Conservation (phyloP, 2,888 invertebrate species). For the Liposcelis brunnea region DNA sequence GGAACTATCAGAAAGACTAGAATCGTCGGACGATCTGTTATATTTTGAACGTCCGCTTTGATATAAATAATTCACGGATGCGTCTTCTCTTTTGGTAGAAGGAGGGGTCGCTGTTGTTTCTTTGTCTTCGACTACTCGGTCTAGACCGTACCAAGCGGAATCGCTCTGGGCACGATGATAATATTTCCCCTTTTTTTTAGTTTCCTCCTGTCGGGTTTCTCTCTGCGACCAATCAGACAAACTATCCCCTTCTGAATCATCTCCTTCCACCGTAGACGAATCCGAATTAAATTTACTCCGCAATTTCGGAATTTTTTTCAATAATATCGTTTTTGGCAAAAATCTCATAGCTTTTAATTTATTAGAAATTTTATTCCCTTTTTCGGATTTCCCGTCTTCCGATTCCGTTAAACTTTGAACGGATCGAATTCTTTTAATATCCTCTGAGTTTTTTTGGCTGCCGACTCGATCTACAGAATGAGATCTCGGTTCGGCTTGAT, state of each 20-base stretch:
- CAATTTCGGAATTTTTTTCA: constrained; percentile 34
- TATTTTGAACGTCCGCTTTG: too few relatives aligned
- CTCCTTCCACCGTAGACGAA: constrained; percentile 1
- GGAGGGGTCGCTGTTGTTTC: constrained; percentile 21
- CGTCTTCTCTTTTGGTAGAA: constrained; percentile 3
- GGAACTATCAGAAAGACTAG: too few relatives aligned
- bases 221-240: constrained; percentile 10
- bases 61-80: too few relatives aligned
- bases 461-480: too few relatives aligned
- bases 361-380: constrained; percentile 32
- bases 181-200: neutral
- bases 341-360: constrained; percentile 45
- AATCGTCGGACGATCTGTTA: too few relatives aligned
- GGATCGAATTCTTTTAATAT: too few relatives aligned
- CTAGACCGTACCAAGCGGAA: constrained; percentile 7
- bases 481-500: too few relatives aligned
- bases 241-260: constrained; percentile 13
- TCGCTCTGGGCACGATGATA: too few relatives aligned
- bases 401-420: too few relatives aligned
- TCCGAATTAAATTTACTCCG: constrained; percentile 20
- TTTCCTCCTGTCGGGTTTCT: constrained; percentile 7
- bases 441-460: too few relatives aligned
- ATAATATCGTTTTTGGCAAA: constrained; percentile 40
- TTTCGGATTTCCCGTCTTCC: constrained; percentile 20
- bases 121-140: constrained; percentile 17